Conservation (phyloP, 2,888 invertebrate species). For the Ormyrus pomaceus region DNA sequence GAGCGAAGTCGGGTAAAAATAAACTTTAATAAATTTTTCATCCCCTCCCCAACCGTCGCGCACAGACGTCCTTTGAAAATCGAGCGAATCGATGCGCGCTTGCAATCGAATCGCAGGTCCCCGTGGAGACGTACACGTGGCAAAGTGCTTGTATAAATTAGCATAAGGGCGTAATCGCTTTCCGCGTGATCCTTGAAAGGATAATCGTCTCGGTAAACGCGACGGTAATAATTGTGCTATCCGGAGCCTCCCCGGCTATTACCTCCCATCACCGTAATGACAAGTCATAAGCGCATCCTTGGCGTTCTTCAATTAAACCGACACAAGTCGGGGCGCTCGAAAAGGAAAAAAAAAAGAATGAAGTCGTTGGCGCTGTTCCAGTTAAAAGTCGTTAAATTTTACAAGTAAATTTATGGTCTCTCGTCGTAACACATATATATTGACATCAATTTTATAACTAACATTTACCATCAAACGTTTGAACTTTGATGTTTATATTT, state of each 20-base stretch:
- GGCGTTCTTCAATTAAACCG: slow-evolving; percentile 29
- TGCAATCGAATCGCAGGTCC: slow-evolving; percentile 5
- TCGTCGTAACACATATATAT: background rate
- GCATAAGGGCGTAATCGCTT: slow-evolving; percentile 29
- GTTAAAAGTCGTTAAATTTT: no score
- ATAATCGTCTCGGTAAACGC: slow-evolving; percentile 29
- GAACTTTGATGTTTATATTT: slow-evolving; percentile 3
- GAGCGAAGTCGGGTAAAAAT: no score
- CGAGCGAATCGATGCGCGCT: slow-evolving; percentile 3
- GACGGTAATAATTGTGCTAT: slow-evolving; percentile 11
- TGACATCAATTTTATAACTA: background rate
- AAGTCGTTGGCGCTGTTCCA: background rate
- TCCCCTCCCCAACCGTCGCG: no score
- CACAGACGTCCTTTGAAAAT: slow-evolving; percentile 4
- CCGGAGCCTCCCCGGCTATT: no score
- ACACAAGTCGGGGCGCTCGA: slow-evolving; percentile 13
- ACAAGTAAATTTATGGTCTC: no score
- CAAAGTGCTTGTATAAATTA: slow-evolving; percentile 38
- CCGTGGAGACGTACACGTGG: background rate
- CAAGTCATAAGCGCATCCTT: slow-evolving; percentile 18
- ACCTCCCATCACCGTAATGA: background rate
- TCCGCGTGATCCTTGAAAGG: background rate
- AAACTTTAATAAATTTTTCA: no score
- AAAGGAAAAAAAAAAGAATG: background rate
- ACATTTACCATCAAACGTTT: slow-evolving; percentile 29